Percentiles rank a stretch among this genome's conserved stretches.
These are phyloP conservation scores for Enteromius argenteus DNA, from an alignment of 2,797 vertebrate genomes.

Conservation along the genomic window DNA sequence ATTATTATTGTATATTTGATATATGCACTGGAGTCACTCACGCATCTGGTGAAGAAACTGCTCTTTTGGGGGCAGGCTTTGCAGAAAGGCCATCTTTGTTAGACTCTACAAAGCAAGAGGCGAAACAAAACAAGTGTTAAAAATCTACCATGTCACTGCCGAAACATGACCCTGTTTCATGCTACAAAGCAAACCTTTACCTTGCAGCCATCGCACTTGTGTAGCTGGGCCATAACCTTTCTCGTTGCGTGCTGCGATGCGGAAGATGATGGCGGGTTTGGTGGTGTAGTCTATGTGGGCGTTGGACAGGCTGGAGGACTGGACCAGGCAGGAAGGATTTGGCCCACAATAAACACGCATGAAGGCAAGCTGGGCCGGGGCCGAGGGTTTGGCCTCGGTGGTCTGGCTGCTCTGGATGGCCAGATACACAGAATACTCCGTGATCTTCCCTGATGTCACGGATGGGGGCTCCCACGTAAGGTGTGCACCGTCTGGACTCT, in stretches of 20 bases:
- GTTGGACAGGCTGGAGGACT: constrained; percentile 90
- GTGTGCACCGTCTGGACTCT: constrained; percentile 95
- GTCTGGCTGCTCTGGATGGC: constrained; percentile 94
- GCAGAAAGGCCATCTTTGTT: constrained; percentile 88
- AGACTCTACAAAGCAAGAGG: constrained; percentile 79
- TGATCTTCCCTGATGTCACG: constrained; percentile 93
- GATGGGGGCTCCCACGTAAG: constrained; percentile 97
- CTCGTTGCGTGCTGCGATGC: constrained; percentile 94
- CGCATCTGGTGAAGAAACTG: constrained; percentile 90
- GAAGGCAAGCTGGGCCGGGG: constrained; percentile 91
- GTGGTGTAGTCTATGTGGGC: constrained; percentile 97
- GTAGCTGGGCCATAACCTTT: constrained; percentile 96
- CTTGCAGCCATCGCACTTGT: constrained; percentile 97
- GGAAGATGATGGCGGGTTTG: constrained; percentile 97
- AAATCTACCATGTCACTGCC: not conserved
- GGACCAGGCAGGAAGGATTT: constrained; percentile 93
- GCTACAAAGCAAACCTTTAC: constrained; percentile 66
- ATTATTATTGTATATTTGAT: not conserved
- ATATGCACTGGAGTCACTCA: constrained; percentile 72
- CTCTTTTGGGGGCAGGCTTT: constrained; percentile 89
- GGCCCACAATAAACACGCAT: constrained; percentile 96
- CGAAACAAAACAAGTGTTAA: not conserved
- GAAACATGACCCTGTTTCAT: not conserved
- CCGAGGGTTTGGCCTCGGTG: constrained; percentile 85
- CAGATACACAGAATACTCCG: constrained; percentile 94